phyloP scores from a whole-genome alignment of 2,797 vertebrate species.

The Alcedo quadribrachys region DNA sequence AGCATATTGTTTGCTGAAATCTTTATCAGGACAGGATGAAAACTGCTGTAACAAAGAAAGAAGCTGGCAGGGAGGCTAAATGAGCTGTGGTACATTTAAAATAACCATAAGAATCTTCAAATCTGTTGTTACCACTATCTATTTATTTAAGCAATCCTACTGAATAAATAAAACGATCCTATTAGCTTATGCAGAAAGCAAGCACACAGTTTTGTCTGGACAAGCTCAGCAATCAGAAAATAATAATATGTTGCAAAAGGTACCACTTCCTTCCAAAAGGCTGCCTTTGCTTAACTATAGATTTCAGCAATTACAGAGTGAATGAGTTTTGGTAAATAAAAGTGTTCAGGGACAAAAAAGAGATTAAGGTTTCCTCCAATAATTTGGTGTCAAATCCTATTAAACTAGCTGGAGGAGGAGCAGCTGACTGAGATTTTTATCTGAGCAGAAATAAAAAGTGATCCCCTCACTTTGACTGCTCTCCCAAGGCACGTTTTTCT shows the following conservation, averaged over 20 bases:
- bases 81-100: background rate
- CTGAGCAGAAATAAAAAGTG: slow-evolving; percentile 14
- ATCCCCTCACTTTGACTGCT: background rate
- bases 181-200: background rate
- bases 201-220: background rate
- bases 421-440: slow-evolving; percentile 25
- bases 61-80: slow-evolving; percentile 7
- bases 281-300: background rate
- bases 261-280: background rate
- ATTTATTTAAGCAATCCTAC: background rate
- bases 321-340: slow-evolving; percentile 20
- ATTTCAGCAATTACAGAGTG: background rate
- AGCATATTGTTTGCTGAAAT: slow-evolving; percentile 32
- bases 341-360: slow-evolving; percentile 17
- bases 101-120: background rate
- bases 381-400: slow-evolving; percentile 19
- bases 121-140: background rate
- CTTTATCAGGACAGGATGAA: background rate
- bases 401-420: slow-evolving; percentile 17
- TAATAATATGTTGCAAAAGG: background rate
- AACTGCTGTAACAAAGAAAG: slow-evolving; percentile 31
- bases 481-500: background rate
- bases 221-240: background rate
- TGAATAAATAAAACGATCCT: background rate
- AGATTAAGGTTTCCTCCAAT: background rate